A percentile compares a stretch with the other conserved stretches of the same genome.
These are phyloP conservation scores for Sylvia borin DNA, from an alignment of 2,797 vertebrate genomes.

Conservation along the genomic window DNA sequence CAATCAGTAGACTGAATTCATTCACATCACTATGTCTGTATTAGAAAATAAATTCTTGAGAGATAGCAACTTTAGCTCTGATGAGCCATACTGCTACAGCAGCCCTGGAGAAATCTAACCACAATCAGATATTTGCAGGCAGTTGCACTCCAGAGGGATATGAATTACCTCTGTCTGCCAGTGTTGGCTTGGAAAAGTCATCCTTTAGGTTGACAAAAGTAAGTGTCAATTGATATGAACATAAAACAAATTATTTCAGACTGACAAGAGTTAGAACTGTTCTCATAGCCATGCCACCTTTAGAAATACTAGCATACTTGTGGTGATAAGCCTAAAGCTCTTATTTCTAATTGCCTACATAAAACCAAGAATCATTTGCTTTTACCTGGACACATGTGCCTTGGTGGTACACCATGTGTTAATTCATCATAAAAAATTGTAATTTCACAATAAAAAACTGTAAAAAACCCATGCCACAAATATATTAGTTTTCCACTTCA, in stretches of 20 bases:
- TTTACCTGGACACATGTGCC: not conserved
- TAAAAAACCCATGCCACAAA: not conserved
- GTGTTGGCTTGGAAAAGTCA: not conserved
- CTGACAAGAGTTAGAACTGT: not conserved
- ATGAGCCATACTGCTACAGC: not conserved
- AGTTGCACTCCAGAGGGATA: not conserved
- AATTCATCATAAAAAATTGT: not conserved
- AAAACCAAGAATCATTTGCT: not conserved
- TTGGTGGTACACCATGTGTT: not conserved
- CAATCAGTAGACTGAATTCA: not conserved
- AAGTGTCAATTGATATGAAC: not conserved
- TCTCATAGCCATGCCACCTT: not conserved
- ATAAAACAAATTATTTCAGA: not conserved
- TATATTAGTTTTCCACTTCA: not conserved
- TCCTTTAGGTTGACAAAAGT: not conserved
- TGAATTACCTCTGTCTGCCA: not conserved
- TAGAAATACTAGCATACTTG: not conserved
- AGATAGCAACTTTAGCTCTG: not conserved
- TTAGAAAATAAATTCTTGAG: not conserved
- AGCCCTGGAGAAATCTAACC: not conserved
- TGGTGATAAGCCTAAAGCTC: not conserved
- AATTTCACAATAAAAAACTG: not conserved
- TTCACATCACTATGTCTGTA: not conserved
- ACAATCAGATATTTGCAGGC: not conserved
- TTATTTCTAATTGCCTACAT: not conserved